Base-by-base conservation (phyloP, 2,797 vertebrate genomes). In the Apogon hyalosoma region DNA sequence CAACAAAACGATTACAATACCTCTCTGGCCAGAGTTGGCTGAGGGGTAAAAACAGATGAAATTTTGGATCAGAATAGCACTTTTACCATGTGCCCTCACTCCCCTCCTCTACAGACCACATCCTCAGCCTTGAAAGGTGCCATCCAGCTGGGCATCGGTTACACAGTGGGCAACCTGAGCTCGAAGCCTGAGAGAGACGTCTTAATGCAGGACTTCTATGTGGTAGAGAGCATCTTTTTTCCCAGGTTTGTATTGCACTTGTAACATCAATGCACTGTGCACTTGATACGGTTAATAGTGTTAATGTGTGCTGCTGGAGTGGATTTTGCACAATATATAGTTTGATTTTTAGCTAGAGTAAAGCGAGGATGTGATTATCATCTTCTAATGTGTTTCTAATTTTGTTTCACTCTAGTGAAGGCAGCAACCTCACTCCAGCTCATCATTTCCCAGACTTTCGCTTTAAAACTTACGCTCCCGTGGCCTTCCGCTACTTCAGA, bases 171-270 rank as follows among this genome's bases (percentile, higher is more conserved):
- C 59, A 98, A 99, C 88, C 90, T 99, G 85, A 99, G 96, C 93
- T 99, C 98, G 77, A 99, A 99, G 87, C 97, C 98, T 0, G 98
- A 99, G 87, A 95, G 98, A 1, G 98, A 99, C 12, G 98, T 99
- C 50, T 89, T 99, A 71, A 99, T 99, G 98, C 98, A 99, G 84
- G 98, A 99, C 85, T 99, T 99, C 90, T 99, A 98, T 0, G 97
- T 99, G 63, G 98, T 99, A 75, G 98, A 99, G 84, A 99, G 97
- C 92, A 99, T 98, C 84, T 99, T 99, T 86, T 99, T 99, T 79
- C 97, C 97, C 66, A 98, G 97, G 97, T 97, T 28, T 71, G 16
- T 2, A 24, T 39, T 70, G 39, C 45, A 69, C 5, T 45, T 38
- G 50, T 14, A 58, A 69, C 31, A 50, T 5, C 13, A 1, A 54